Conservation (phyloP, 2,113 vertebrate genomes). For the Phyllostomus hastatus region DNA sequence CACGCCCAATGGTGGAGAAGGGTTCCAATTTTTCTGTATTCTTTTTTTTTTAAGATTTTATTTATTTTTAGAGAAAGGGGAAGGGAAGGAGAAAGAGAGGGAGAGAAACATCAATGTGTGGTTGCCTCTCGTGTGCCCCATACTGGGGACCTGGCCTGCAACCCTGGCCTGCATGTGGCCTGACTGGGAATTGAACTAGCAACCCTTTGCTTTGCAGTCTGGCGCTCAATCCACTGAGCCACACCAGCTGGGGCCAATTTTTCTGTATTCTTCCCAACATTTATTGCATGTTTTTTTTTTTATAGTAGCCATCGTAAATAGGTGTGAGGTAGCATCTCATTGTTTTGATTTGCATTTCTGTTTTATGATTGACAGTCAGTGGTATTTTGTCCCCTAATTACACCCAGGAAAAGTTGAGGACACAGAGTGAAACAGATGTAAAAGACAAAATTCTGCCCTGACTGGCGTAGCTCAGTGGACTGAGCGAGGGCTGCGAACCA, state of each 20-base stretch:
- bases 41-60: not conserved
- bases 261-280: not conserved
- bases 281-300: not conserved
- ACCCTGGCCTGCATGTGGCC: no score
- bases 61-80: no score
- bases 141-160: no score
- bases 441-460: not conserved
- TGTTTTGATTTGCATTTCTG: not conserved
- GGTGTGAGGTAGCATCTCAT: not conserved
- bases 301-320: not conserved
- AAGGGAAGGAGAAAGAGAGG: no score
- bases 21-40: not conserved
- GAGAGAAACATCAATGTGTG: no score
- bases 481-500: no score
- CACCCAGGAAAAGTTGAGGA: not conserved
- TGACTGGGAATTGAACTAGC: no score
- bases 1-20: not conserved
- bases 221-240: no score
- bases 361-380: not conserved
- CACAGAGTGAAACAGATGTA: not conserved
- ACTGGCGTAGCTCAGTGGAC: no score
- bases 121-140: no score
- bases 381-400: not conserved
- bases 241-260: not conserved
- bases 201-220: no score